These are phyloP conservation scores for Chymomyza fuscimana DNA, from an alignment of 2,888 invertebrate genomes.

Conservation along the genomic window DNA sequence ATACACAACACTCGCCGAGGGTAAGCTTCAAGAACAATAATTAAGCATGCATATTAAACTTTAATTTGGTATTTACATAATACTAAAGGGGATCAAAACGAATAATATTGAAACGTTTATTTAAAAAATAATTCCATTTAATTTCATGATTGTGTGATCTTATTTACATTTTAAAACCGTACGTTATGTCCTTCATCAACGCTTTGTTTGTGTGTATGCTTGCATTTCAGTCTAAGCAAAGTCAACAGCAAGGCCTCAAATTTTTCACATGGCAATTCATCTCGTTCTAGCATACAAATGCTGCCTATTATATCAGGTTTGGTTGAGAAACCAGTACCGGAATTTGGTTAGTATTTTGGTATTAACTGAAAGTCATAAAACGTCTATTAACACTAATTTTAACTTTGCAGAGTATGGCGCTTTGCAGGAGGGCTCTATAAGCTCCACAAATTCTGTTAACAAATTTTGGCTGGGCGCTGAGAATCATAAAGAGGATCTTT, in stretches of 20 bases:
- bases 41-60: background rate
- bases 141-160: conserved; percentile 35
- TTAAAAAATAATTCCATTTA: too few species aligned
- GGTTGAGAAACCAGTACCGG: conserved; percentile 79
- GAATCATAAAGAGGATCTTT: conserved; percentile 90
- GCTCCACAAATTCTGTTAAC: conserved; percentile 80
- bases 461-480: conserved; percentile 78
- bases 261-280: conserved; percentile 79
- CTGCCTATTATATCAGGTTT: conserved; percentile 79
- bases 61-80: background rate
- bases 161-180: conserved; percentile 45
- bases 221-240: conserved; percentile 57
- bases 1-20: conserved; percentile 75
- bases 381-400: background rate
- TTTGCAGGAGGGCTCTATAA: conserved; percentile 87
- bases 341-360: conserved; percentile 71
- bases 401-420: conserved; percentile 85
- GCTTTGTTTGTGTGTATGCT: conserved; percentile 18
- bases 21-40: conserved; percentile 54
- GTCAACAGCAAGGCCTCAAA: conserved; percentile 74
- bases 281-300: conserved; percentile 80
- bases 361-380: background rate
- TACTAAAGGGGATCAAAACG: background rate
- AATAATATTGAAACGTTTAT: too few species aligned
- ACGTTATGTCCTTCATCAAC: conserved; percentile 22